Evolutionary conservation across 2,113 vertebrate genomes (phyloP).

Genomic region (Datnioides undecimradiatus): DNA sequence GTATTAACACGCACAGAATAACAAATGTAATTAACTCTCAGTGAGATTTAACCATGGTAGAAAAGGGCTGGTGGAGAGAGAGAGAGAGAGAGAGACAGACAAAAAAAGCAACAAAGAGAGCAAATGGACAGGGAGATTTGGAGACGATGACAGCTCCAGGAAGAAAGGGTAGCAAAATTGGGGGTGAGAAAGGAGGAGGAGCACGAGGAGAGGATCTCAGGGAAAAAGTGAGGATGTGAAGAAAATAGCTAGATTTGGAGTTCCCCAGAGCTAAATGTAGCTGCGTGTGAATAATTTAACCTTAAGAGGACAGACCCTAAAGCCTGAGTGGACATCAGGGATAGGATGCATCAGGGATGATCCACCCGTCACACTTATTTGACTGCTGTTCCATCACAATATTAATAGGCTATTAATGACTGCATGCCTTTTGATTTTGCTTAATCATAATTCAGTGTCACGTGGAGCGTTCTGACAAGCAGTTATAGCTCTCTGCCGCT

Average conservation of each 20-base stretch:
- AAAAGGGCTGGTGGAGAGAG: conserved; percentile 43
- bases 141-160: conserved; percentile 37
- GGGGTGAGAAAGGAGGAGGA: conserved; percentile 17
- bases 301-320: conserved; percentile 29
- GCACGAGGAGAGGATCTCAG: not conserved
- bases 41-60: conserved; percentile 47
- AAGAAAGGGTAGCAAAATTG: not conserved
- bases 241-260: conserved; percentile 24
- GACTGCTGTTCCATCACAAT: conserved; percentile 36
- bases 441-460: conserved; percentile 43
- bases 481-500: not conserved
- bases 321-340: conserved; percentile 60
- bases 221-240: conserved; percentile 11
- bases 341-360: conserved; percentile 39
- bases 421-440: conserved; percentile 44
- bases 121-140: conserved; percentile 11
- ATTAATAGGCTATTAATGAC: conserved; percentile 48
- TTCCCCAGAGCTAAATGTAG: conserved; percentile 50
- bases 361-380: conserved; percentile 50
- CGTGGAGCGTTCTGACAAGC: conserved; percentile 26
- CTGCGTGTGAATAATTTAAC: conserved; percentile 66
- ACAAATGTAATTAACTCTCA: conserved; percentile 70
- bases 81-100: not conserved
- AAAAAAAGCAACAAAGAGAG: not conserved
- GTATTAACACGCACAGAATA: conserved; percentile 66